These are phyloP conservation scores for Globodera ellingtonae DNA, from an alignment of 1,140 invertebrate genomes.

Conservation along the genomic window DNA sequence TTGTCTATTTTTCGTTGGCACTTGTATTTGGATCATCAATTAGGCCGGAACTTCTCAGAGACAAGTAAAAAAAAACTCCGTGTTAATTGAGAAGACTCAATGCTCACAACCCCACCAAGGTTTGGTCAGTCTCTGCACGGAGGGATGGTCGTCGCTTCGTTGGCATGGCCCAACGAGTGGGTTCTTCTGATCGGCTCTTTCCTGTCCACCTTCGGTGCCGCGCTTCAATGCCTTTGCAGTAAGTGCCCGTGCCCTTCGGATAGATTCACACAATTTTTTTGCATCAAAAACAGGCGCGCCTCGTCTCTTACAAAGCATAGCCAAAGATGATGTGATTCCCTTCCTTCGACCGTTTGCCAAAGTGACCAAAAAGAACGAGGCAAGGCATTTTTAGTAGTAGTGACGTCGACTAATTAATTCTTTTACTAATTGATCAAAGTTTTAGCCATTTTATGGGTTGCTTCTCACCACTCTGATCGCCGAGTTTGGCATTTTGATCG, in stretches of 20 bases:
- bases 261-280: neutral
- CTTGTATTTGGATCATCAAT: conserved; percentile 62
- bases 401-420: neutral
- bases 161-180: conserved; percentile 77
- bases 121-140: conserved; percentile 59
- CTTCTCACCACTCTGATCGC: conserved; percentile 85
- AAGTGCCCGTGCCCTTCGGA: neutral
- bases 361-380: conserved; percentile 85
- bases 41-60: conserved; percentile 50
- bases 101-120: neutral
- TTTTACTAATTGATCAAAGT: neutral
- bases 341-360: conserved; percentile 88
- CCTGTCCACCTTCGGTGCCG: conserved; percentile 93
- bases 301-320: conserved; percentile 67
- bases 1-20: conserved; percentile 73
- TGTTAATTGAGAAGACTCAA: neutral
- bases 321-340: conserved; percentile 80
- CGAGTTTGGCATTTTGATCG: conserved; percentile 61
- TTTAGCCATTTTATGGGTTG: conserved; percentile 78
- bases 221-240: conserved; percentile 82
- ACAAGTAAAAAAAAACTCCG: conserved; percentile 48
- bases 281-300: conserved; percentile 68
- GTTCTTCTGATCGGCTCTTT: conserved; percentile 96
- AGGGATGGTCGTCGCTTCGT: conserved; percentile 62
- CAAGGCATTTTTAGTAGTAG: neutral